Conservation (phyloP, 2,888 invertebrate genomes). For the Brenthis daphne region DNA sequence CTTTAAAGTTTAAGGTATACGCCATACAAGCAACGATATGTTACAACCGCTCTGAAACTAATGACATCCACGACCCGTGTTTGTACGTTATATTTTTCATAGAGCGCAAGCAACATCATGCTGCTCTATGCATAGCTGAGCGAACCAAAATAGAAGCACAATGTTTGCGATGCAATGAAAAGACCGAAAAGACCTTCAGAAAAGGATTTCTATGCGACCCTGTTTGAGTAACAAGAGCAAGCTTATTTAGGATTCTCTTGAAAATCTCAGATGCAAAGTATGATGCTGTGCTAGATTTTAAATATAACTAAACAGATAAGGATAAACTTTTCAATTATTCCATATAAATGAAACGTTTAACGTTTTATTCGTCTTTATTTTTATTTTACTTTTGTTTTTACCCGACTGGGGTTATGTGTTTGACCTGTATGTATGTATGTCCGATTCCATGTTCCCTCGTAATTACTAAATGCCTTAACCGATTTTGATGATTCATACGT, state of each 20-base stretch:
- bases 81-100: conserved; percentile 43
- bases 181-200: conserved; percentile 40
- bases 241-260: conserved; percentile 34
- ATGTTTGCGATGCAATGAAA: conserved; percentile 44
- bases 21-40: conserved; percentile 22
- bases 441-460: too few relatives aligned
- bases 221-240: conserved; percentile 31
- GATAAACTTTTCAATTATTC: too few relatives aligned
- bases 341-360: too few relatives aligned
- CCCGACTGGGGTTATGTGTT: too few relatives aligned
- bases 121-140: conserved; percentile 43
- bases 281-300: background rate
- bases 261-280: conserved; percentile 11
- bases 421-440: too few relatives aligned
- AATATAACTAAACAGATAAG: too few relatives aligned
- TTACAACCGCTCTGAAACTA: conserved; percentile 34
- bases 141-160: conserved; percentile 40
- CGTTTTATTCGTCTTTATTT: too few relatives aligned
- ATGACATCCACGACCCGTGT: conserved; percentile 38
- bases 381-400: too few relatives aligned
- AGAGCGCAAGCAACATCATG: conserved; percentile 37
- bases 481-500: too few relatives aligned
- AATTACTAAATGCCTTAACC: too few relatives aligned
- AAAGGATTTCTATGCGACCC: conserved; percentile 36
- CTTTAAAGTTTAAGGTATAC: background rate